Evolutionary conservation across 2,888 invertebrate genomes (phyloP).

Genomic region (Cataglyphis albicans): DNA sequence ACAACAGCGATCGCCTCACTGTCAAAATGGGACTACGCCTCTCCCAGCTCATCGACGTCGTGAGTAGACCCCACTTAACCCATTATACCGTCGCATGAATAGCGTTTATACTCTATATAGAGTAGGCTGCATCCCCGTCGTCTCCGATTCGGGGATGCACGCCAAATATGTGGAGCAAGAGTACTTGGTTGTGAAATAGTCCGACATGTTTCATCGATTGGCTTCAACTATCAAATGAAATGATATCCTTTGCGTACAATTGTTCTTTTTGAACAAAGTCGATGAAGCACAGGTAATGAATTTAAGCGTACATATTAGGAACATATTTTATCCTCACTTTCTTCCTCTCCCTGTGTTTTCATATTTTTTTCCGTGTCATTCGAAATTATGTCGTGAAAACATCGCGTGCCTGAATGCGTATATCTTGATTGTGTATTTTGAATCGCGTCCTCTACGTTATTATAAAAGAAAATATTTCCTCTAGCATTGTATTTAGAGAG

Average conservation of each 20-base stretch:
- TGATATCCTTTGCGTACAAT: constrained; percentile 16
- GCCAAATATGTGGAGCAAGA: constrained; percentile 58
- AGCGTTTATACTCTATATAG: constrained; percentile 56
- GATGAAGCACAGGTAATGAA: background rate
- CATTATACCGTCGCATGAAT: constrained; percentile 63
- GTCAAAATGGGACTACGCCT: constrained; percentile 97
- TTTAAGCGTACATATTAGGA: constrained; percentile 8
- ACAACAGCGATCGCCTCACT: constrained; percentile 97
- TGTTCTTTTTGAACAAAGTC: constrained; percentile 29
- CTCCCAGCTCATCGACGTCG: constrained; percentile 97
- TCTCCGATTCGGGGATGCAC: background rate
- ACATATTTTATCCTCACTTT: background rate
- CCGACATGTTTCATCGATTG: constrained; percentile 54
- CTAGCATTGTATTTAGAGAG: background rate
- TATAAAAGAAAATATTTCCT: constrained; percentile 6
- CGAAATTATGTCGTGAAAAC: constrained; percentile 5
- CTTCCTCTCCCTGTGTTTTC: background rate
- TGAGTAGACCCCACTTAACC: constrained; percentile 87
- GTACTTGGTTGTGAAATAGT: constrained; percentile 44
- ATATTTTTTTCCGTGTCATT: background rate
- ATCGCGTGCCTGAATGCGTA: background rate
- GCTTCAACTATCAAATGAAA: background rate
- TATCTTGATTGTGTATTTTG: background rate
- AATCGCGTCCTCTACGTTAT: background rate
- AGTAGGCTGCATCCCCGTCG: constrained; percentile 8